Base-by-base conservation (phyloP, 2,797 vertebrate species). In the Euthynnus affinis region DNA sequence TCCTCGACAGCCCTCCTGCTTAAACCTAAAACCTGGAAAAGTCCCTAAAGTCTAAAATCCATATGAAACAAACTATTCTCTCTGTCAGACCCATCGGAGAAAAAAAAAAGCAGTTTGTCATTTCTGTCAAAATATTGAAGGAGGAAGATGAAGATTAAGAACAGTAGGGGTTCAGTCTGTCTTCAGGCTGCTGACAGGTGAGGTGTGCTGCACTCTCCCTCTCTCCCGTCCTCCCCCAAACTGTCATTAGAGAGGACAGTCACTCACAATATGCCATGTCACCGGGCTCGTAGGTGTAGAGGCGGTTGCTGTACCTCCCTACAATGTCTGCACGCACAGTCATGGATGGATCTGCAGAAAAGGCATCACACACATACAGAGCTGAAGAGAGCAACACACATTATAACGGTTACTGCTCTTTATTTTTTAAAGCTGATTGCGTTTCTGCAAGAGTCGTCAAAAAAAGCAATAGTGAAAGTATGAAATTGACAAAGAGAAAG, bases 251-350 rank as follows among this genome's bases (percentile, higher is more conserved):
- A 76, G 18, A 52, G 40, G 34, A 63, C 6, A 57, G 53, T 65
- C 67, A 95, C 94, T 94, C 78, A 95, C 94, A 71, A 7, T 55
- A 0, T 5, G 25, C 53, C 40, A 94, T 67, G 76, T 95, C 93
- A 0, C 0, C 29, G 0, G 90, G 81, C 71, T 69, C 13, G n/a
- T 95, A 95, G 23, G 84, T 3, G 79, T 88, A 95, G 51, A 17
- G 74, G 6, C 14, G 61, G 66, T 88, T 87, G 12, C 0, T 1
- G 66, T 90, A 89, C 52, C 60, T 89, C 73, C 94, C 92, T 7
- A 0, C 6, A 12, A 95, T 90, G 37, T 94, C 91, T 17, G 34
- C 40, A 7, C 92, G 90, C 62, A 94, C 94, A 4, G 81, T 85
- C 87, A 49, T 49, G 0, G 92, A 80, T 2, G 94, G 92, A 83